Evolutionary conservation across 2,888 invertebrate species (phyloP), one percentile per base, ranked within the genome.

Genomic region (Lucinisca nassula): DNA sequence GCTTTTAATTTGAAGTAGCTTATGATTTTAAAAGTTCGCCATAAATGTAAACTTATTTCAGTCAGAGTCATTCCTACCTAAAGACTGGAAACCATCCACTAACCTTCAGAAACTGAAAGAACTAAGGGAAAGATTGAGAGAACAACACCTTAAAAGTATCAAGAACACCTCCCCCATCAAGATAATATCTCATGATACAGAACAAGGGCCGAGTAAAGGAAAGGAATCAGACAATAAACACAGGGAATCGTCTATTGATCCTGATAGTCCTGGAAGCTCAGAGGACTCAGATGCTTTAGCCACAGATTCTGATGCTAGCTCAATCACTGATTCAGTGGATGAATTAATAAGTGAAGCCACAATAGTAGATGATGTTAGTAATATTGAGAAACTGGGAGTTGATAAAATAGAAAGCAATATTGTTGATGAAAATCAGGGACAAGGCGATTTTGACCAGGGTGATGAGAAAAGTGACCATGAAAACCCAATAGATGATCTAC

Each of bases 1-100:
- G n/a, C n/a, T n/a, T n/a, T n/a, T n/a, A n/a, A n/a, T n/a, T n/a
- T n/a, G n/a, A n/a, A n/a, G n/a, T n/a, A n/a, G n/a, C n/a, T n/a
- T n/a, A n/a, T n/a, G n/a, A n/a, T n/a, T n/a, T n/a, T n/a, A n/a
- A n/a, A n/a, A n/a, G n/a, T n/a, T n/a, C n/a, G n/a, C n/a, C n/a
- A n/a, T n/a, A n/a, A n/a, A n/a, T n/a, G n/a, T n/a, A n/a, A n/a
- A n/a, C n/a, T 24, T 55, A 14, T 89, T 87, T 21, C 78, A 90
- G 89, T 87, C 87, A 27, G 49, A 87, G 32, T 90, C 89, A 37
- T 90, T 90, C 35, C 77, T 90, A 6, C 89, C 89, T 10, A 74
- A 73, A 55, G 82, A 82, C 35, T 90, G 89, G 89, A 85, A 87
- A 30, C 79, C 87, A 30, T 51, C 85, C 14, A 45, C 37, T 12